Evolutionary conservation across 2,888 invertebrate species (phyloP), one percentile per base, ranked within the genome.

Genomic region (Tachina grossa): DNA sequence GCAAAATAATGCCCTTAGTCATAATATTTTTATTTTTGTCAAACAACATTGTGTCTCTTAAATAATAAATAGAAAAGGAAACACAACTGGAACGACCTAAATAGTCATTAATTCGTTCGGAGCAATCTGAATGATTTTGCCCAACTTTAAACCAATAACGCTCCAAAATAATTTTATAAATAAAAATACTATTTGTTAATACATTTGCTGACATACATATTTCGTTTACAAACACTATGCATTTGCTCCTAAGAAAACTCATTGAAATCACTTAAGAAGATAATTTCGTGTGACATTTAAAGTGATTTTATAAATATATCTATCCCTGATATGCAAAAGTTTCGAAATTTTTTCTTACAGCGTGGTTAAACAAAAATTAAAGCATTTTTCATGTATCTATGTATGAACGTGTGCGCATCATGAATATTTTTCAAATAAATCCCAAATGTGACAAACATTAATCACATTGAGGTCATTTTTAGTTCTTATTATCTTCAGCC

Each of bases 401-500:
- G 31, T 31, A 19, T 16, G 5, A 22, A 14, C 31, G 39, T 43
- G 6, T 10, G 68, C 47, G 43, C 53, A 39, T 78, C 69, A 47
- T 41, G 78, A 45, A 71, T 71, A 77, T 57, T 68, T 57, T 55
- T 66, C 13, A 19, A 75, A 84, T 68, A 75, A 75, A 79, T 79
- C 61, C 45, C 74, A 14, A 81, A 78, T 55, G 77, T 85, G 77
- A 76, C 79, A 75, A 75, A 82, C 71, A 85, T 85, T 75, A 83
- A 83, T 83, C 83, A 79, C n/a, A 80, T 61, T 65, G 66, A 63
- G 83, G 59, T 61, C 83, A 85, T 53, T 72, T 76, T 41, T 41
- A 39, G 47, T 45, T 65, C 43, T 66, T 31, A 59, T 72, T 66
- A 59, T 53, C 59, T 53, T 68, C 63, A 22, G 19, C 14, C 22